phyloP scores from a whole-genome alignment of 1,140 invertebrate species.

The Ruditapes philippinarum region DNA sequence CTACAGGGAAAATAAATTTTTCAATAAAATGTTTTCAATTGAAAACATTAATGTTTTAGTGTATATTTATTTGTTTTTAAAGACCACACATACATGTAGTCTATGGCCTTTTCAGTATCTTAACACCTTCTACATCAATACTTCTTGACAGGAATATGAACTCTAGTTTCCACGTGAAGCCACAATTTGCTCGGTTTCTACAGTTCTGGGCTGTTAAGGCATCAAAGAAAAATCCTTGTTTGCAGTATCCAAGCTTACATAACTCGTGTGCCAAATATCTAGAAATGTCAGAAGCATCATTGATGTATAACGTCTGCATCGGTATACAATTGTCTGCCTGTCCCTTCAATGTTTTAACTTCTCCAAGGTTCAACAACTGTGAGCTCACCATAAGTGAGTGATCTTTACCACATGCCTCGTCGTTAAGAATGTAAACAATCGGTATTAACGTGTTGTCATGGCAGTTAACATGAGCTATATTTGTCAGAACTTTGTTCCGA shows the following conservation, averaged over 20 bases:
- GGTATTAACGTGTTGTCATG: slow-evolving; percentile 19
- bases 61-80: too few relatives aligned
- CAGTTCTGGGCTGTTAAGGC: not conserved
- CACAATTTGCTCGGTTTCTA: not conserved
- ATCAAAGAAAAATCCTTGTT: slow-evolving; percentile 31
- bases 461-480: not conserved
- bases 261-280: not conserved
- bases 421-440: not conserved
- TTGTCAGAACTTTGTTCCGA: not conserved
- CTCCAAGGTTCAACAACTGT: not conserved
- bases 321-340: not conserved
- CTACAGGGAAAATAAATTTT: too few relatives aligned
- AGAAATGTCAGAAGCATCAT: not conserved
- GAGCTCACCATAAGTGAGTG: not conserved
- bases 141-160: not conserved
- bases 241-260: slow-evolving; percentile 14
- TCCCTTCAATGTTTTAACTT: not conserved
- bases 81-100: too few relatives aligned
- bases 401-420: not conserved
- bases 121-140: not conserved
- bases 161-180: slow-evolving; percentile 10
- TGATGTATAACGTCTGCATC: slow-evolving; percentile 11
- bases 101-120: not conserved
- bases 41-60: too few relatives aligned
- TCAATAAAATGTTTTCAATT: too few relatives aligned